Base-by-base conservation (phyloP, 2,888 invertebrate species). In the Dioctria linearis region DNA sequence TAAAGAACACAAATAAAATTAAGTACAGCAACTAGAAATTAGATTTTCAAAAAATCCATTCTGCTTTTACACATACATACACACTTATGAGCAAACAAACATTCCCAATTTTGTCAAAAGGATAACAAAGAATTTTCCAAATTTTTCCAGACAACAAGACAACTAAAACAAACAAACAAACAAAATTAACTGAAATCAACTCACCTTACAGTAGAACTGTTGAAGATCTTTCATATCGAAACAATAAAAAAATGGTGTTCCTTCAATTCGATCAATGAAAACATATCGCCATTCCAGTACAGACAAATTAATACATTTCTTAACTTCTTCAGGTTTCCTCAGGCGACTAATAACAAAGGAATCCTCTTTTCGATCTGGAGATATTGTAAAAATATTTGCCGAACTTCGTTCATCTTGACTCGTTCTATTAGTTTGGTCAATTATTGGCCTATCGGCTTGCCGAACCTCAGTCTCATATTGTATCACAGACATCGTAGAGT, bases 131-230 rank as follows among this genome's bases (percentile, higher is more conserved):
- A 25, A 25, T 25, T 25, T 25, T 25, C 25, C 25, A 25, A 6
- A 39, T 63, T 39, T 37, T 5, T 11, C 11, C 8, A 13, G 5
- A 11, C 3, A 73, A 8, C 40, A 78, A 25, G 25, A 25, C 25
- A 25, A 25, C 25, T 25, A 25, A 25, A 25, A 25, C 25, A 25
- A 25, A 25, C 25, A 25, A 25, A 25, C 25, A 61, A 71, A 43
- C 9, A 57, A 25, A 5, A 8, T 11, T 46, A 13, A 4, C 3
- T 5, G n/a, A 46, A 43, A 13, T 46, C 4, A 25, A 80, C 81
- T 67, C 51, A 81, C 81, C 71, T 80, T 66, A 49, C 81, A 81
- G 71, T 80, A 80, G 8, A 81, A 49, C 37, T 78, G 76, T 13
- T 75, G 49, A 43, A 63, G 65, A 43, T 76, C 76, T 61, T 78